Conservation (phyloP, 2,797 vertebrate genomes). For the Neopelma chrysocephalum region DNA sequence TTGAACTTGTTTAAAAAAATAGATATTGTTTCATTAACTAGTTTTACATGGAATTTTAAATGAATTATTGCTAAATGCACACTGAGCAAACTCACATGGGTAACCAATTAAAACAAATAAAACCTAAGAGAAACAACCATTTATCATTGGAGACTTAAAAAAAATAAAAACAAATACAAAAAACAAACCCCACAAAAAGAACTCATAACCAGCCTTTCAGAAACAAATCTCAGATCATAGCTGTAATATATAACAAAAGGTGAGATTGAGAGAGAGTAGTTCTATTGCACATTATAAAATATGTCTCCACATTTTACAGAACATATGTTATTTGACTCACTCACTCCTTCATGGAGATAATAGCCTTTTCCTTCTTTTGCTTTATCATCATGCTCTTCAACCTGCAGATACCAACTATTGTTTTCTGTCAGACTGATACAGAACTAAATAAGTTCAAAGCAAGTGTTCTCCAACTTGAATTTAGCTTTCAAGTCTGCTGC, state of each 20-base stretch:
- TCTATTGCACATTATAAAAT: not conserved
- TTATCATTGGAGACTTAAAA: not conserved
- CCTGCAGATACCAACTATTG: not conserved
- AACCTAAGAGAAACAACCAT: not conserved
- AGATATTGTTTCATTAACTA: not conserved
- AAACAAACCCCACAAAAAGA: not conserved
- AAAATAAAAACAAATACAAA: not conserved
- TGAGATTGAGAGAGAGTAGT: not conserved
- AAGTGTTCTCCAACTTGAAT: not conserved
- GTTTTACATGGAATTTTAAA: not conserved
- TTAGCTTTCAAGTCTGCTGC: not conserved
- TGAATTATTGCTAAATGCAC: not conserved
- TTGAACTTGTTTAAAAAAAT: not conserved
- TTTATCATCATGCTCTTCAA: not conserved
- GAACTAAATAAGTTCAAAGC: not conserved
- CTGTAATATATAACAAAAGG: not conserved
- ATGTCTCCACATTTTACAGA: not conserved
- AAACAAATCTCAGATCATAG: not conserved
- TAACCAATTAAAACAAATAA: not conserved
- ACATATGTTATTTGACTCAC: slow-evolving; percentile 1
- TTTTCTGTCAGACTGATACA: not conserved
- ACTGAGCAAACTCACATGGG: not conserved
- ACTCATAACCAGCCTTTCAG: not conserved
- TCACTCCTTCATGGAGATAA: not conserved
- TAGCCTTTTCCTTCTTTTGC: not conserved